phyloP scores from a whole-genome alignment of 2,113 vertebrate genomes.

The Arenaria interpres region DNA sequence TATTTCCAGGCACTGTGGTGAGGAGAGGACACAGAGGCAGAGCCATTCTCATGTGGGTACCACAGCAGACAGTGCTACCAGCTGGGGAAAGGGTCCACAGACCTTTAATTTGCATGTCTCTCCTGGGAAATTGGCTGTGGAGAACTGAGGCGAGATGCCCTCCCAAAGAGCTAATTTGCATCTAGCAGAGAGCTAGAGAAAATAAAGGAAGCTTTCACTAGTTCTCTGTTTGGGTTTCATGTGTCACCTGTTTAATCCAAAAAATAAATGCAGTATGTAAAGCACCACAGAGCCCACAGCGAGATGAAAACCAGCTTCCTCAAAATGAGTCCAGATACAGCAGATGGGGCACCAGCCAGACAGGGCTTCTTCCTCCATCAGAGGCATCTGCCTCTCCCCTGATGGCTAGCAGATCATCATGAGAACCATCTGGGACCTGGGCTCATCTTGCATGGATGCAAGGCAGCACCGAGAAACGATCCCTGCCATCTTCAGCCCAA shows the following conservation, averaged over 20 bases:
- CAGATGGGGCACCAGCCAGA: not conserved
- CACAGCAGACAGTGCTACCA: not conserved
- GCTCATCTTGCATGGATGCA: fast-evolving
- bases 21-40: not conserved
- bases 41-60: not conserved
- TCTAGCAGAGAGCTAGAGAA: not conserved
- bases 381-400: not conserved
- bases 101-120: not conserved
- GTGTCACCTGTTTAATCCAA: not conserved
- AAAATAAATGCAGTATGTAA: not conserved
- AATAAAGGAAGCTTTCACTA: not conserved
- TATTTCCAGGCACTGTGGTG: not conserved
- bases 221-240: not conserved
- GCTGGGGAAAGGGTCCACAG: not conserved
- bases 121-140: not conserved
- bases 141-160: not conserved
- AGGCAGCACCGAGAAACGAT: not conserved
- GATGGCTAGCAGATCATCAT: not conserved
- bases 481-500: not conserved
- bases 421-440: not conserved
- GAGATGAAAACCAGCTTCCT: not conserved
- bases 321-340: not conserved
- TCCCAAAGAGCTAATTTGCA: not conserved
- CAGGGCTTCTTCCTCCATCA: not conserved
- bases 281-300: not conserved